These are phyloP conservation scores for Alca torda DNA, from an alignment of 2,797 vertebrate genomes.

Conservation along the genomic window DNA sequence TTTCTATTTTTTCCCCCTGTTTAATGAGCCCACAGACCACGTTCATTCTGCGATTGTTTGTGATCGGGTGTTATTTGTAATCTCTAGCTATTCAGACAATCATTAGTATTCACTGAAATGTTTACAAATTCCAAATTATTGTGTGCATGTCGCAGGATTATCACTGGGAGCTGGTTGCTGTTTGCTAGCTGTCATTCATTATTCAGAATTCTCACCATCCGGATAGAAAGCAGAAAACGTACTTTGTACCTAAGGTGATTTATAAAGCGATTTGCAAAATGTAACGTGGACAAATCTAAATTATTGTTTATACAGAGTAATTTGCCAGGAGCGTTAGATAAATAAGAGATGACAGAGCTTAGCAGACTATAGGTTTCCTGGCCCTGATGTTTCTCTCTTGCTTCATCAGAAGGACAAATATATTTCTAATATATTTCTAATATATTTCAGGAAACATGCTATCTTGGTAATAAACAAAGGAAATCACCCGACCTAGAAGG, in stretches of 20 bases:
- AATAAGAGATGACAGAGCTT: not conserved
- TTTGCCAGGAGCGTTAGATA: not conserved
- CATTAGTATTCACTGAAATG: not conserved
- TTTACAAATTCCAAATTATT: not conserved
- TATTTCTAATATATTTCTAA: not conserved
- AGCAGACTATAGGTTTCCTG: not conserved
- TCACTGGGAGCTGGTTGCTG: not conserved
- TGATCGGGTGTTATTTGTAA: not conserved
- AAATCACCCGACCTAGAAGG: not conserved
- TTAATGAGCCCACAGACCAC: not conserved
- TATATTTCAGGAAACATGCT: not conserved
- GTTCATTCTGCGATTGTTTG: not conserved
- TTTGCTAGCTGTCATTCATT: not conserved
- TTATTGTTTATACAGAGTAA: not conserved
- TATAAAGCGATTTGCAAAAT: not conserved
- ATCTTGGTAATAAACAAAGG: not conserved
- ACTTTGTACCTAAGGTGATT: not conserved
- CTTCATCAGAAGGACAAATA: not conserved
- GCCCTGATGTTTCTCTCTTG: not conserved
- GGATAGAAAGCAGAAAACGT: fast-evolving
- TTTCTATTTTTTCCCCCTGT: fast-evolving
- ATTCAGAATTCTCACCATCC: not conserved
- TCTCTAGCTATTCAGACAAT: not conserved
- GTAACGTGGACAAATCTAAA: not conserved
- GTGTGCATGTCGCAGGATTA: not conserved